Evolutionary conservation across 2,113 vertebrate species (phyloP), one percentile per base, ranked within the genome.

Genomic region (Pyxicephalus adspersus): DNA sequence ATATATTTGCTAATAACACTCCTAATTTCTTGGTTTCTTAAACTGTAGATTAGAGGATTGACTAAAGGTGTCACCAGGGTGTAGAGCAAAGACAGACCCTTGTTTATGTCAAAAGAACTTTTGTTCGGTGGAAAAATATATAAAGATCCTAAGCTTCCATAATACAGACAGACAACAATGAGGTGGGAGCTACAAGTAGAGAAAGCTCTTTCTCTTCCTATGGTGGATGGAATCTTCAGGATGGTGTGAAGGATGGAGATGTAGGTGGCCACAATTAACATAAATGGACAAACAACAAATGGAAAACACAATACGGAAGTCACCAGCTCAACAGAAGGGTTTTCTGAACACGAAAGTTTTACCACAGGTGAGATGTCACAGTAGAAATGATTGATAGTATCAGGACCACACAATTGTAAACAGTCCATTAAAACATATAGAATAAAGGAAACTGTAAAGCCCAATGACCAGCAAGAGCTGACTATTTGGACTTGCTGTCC

Each of bases 41-140:
- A 54, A 11, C 52, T 54, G 19, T 54, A 54, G 52, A 54, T 34
- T 34, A 34, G 31, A 38, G 38, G 38, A 8, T 38, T 38, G 38
- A 38, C 38, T 38, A 38, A 9, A 57, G 54, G 54, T 2, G 54
- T 57, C 54, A 6, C 54, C 54, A 57, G 20, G 17, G 77, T 74
- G 8, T 86, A 86, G 19, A 86, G 72, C 16, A 87, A 70, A 68
- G 85, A 86, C 0, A 87, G 63, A 0, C 82, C 50, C 29, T 83
- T 86, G 22, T 86, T 83, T 38, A 75, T 50, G 25, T 75, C 58
- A 18, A 83, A 45, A 2, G 50, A 55, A 19, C 79, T 38, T 22
- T 70, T 79, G 17, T 73, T 61, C 29, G 50, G 22, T 60, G 83
- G 78, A n/a, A 74, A 50, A 5, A 34, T 50, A 26, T 80, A 80